Evolutionary conservation across 1,140 invertebrate genomes (phyloP), one percentile per base, ranked within the genome.

Genomic region (Drosophila kikkawai): DNA sequence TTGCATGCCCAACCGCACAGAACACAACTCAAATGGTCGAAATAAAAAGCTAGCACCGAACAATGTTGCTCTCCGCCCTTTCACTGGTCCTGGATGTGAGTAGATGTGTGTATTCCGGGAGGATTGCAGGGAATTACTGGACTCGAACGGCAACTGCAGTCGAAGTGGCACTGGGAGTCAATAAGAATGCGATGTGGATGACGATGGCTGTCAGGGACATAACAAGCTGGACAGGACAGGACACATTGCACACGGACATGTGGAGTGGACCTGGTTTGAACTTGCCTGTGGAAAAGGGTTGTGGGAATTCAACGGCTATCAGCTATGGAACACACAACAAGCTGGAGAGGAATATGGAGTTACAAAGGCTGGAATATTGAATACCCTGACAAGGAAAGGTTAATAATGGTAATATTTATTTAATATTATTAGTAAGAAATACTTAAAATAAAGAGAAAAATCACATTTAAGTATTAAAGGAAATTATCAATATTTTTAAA

Each of bases 141-240:
- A 37, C 56, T 17, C 45, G 34, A 15, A 26, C 51, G 39, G 22
- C 50, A 50, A 80, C 59, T 82, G 76, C 80, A 81, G 58, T 63
- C 70, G 84, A 88, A 90, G 81, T 90, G 85, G 74, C 75, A 79
- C 81, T 90, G 78, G 67, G 50, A 90, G 85, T 90, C 85, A 90
- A 90, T 90, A 90, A 90, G 85, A 90, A 90, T 90, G 84, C 75
- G 79, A 80, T 83, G 84, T 74, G 69, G 68, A 79, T 78, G 75
- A 69, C 75, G 75, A 82, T 75, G 71, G 76, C 85, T 83, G 85
- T 57, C 84, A 79, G 78, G 66, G 61, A 75, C 81, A 88, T 79
- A 90, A 90, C 84, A 88, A 87, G 79, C 83, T 83, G 80, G 45
- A 75, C 80, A 83, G 65, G 73, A 63, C 69, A 70, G 65, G 73